Evolutionary conservation across 2,113 vertebrate genomes (phyloP).

Genomic region (Parotia lawesii): DNA sequence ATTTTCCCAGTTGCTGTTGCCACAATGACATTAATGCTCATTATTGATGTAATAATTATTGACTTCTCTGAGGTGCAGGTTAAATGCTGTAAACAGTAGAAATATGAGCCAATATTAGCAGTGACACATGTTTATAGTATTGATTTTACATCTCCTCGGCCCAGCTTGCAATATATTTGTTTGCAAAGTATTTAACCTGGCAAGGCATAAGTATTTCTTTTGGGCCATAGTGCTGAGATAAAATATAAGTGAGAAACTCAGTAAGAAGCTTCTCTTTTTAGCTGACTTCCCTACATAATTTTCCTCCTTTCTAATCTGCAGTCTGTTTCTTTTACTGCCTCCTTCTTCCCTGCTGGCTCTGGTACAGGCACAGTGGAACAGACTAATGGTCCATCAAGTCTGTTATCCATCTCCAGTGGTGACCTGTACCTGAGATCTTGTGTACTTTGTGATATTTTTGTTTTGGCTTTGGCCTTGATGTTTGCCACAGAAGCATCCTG

Average conservation of each 20-base stretch:
- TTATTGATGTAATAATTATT: conserved; percentile 25
- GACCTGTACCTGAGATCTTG: neutral
- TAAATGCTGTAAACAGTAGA: conserved; percentile 30
- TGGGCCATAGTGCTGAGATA: neutral
- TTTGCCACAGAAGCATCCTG: neutral
- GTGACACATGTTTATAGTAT: conserved; percentile 12
- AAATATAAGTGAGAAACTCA: neutral
- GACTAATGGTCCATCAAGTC: neutral
- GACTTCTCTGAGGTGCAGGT: neutral
- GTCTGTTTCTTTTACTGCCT: neutral
- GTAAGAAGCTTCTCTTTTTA: neutral
- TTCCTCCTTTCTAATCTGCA: neutral
- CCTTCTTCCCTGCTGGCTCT: neutral
- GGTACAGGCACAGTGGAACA: neutral
- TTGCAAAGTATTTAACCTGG: neutral
- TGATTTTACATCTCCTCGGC: conserved; percentile 29
- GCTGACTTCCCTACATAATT: neutral
- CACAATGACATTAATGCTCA: neutral
- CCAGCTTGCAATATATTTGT: conserved; percentile 3
- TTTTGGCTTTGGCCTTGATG: neutral
- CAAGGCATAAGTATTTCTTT: neutral
- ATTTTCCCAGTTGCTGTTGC: neutral
- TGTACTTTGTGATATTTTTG: neutral
- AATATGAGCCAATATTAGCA: conserved; percentile 36
- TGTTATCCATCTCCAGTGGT: neutral